Evolutionary conservation across 2,888 invertebrate genomes (phyloP), one percentile per base, ranked within the genome.

Genomic region (Lordiphosa andalusiaca): DNA sequence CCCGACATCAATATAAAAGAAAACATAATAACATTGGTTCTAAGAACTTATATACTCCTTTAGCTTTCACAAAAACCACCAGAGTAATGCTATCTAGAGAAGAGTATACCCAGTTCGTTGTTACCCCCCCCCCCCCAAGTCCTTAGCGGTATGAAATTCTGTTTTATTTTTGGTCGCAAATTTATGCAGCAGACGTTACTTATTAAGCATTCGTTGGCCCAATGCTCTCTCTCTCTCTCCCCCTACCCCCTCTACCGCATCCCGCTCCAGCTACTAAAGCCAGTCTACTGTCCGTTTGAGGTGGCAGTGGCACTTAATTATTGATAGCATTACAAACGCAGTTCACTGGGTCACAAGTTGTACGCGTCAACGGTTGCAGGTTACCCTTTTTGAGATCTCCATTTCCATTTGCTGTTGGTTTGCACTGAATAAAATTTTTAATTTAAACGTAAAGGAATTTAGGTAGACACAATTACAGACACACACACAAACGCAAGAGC

Each of bases 111-210:
- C 10, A 30, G 1, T 9, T 44, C 44, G 10, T 16, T 7, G 5
- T 9, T 9, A 16, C 4, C n/a, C 10, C 4, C 0, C 3, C 1
- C 4, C n/a, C 10, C 4, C 0, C 3, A 2, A 49, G 10, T 13
- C n/a, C 40, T 30, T 48, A 44, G 37, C 30, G 48, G 39, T 56
- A 50, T 65, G 65, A 56, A 50, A 65, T 63, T 30, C 30, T 10
- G 54, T 56, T 50, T 67, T 48, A 53, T 47, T 66, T 76, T 70
- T 68, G 47, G 61, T 65, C 52, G 69, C 53, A 84, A 80, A 80
- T 80, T 82, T 80, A 80, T 80, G 85, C 80, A 80, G 83, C 80
- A 80, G 84, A 61, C 85, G 82, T 67, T 66, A 69, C 83, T 73
- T 83, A 84, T 80, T 80, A 82, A 82, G 73, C 68, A 80, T 66